Percentiles rank a stretch among this genome's conserved stretches.
phyloP scores from a whole-genome alignment of 2,797 vertebrate species.

The Cichlasoma orientale region DNA sequence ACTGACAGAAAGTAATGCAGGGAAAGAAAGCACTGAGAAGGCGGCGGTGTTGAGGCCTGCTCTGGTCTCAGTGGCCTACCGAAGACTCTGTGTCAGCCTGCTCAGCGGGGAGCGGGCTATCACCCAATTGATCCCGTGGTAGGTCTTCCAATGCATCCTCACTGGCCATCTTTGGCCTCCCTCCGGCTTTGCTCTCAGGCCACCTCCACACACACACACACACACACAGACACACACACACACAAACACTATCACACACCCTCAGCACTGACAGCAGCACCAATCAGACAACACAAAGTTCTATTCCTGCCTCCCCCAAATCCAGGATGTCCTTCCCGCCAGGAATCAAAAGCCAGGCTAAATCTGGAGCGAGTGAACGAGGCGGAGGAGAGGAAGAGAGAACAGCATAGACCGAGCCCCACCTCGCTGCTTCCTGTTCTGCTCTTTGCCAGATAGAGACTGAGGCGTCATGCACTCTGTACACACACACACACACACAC shows the following conservation, averaged over 20 bases:
- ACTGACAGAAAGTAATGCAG: conserved; percentile 40
- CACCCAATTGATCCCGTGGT: conserved; percentile 36
- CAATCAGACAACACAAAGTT: conserved; percentile 34
- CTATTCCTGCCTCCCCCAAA: conserved; percentile 56
- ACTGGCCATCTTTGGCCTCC: conserved; percentile 65
- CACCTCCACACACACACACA: neutral
- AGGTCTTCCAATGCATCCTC: conserved; percentile 66
- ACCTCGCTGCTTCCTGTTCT: conserved; percentile 77
- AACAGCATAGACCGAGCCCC: conserved; percentile 53
- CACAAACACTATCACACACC: conserved; percentile 5
- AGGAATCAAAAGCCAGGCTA: conserved; percentile 60
- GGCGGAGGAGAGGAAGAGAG: conserved; percentile 64
- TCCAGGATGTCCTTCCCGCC: conserved; percentile 69
- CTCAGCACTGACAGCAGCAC: conserved; percentile 15
- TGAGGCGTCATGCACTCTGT: conserved; percentile 64
- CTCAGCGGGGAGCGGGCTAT: conserved; percentile 22
- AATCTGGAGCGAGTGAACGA: conserved; percentile 55
- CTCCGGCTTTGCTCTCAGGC: conserved; percentile 27
- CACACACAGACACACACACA: conserved; percentile 11
- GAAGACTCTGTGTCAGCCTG: conserved; percentile 56
- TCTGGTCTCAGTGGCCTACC: conserved; percentile 57
- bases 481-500: conserved; percentile 36
- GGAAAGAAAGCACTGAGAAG: neutral
- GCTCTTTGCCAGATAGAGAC: conserved; percentile 64
- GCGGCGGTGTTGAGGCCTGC: conserved; percentile 20